Percentiles rank a stretch among this genome's conserved stretches.
Evolutionary conservation across 2,888 invertebrate genomes (phyloP).

Genomic region (Apodemia mormo): DNA sequence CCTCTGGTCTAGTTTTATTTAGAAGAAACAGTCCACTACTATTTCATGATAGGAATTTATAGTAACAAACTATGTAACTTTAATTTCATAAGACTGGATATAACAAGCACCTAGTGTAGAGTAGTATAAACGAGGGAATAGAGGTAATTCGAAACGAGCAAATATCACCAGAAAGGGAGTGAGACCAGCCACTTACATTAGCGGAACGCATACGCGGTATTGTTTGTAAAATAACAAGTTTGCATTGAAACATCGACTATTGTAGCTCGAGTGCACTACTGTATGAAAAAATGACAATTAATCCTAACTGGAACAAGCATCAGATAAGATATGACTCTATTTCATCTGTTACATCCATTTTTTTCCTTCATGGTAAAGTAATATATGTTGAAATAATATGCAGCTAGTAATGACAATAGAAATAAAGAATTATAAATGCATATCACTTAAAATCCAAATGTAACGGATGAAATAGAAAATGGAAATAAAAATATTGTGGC

Average conservation of each 20-base stretch:
- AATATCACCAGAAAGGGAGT: background rate
- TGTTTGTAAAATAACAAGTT: constrained; percentile 27
- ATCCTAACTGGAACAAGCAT: constrained; percentile 32
- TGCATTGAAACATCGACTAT: constrained; percentile 32
- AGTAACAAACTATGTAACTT: too few relatives aligned
- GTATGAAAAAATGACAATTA: constrained; percentile 37
- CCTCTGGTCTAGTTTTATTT: too few relatives aligned
- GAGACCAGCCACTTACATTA: constrained; percentile 18
- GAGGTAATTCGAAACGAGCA: background rate
- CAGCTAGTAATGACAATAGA: too few relatives aligned
- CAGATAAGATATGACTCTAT: constrained; percentile 18
- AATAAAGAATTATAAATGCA: too few relatives aligned
- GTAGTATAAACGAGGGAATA: background rate
- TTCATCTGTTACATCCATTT: background rate
- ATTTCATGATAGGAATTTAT: too few relatives aligned
- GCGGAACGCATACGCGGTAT: constrained; percentile 15
- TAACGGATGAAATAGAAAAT: too few relatives aligned
- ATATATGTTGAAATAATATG: too few relatives aligned
- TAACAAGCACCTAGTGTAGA: background rate
- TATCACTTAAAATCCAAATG: too few relatives aligned
- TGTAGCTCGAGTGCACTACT: constrained; percentile 23
- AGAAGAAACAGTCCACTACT: too few relatives aligned
- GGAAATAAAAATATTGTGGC: too few relatives aligned
- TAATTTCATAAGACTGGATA: background rate
- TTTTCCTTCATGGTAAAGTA: background rate